Evolutionary conservation across 1,140 invertebrate species (phyloP), one percentile per base, ranked within the genome.

Genomic region (Drosophila bocqueti): DNA sequence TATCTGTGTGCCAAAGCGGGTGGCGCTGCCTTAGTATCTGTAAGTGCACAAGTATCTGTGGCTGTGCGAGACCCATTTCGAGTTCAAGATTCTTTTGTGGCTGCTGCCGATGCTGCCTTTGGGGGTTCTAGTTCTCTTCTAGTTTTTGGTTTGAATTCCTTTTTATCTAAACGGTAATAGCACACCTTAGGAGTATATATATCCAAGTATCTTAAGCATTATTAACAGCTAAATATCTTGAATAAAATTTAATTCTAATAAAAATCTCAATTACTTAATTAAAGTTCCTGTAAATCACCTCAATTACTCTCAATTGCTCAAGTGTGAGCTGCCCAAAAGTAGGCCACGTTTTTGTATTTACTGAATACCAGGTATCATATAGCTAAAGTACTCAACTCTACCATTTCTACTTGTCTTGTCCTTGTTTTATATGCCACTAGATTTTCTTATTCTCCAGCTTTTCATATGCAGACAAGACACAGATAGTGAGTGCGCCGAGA

Each of bases 81-180:
- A 80, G 79, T 81, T 80, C 71, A 81, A 76, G 77, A 81, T 81
- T 81, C 71, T 80, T 81, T 81, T 81, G 77, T 81, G 50, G 38
- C 21, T 38, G 66, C 43, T 9, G 31, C 10, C 11, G 11, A 11
- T 11, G 34, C 36, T 9, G 36, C 36, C 36, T 38, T 38, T 38
- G 11, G 36, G 36, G 36, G 38, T 31, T 24, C 29, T 49, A 26
- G 46, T 43, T 34, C 40, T 77, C 0, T 40, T 52, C 21, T 58
- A 54, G 42, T 40, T 75, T 24, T 69, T 31, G 21, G 10, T 46
- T 34, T 58, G 21, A n/a, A 16, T 67, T 45, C 15, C 24, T 38
- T 31, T 40, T 31, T 46, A 21, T 21, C 47, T 38, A 40, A 26
- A 18, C 36, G 6, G 6, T 13, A n/a, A 21, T 2, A 5, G 9